Conservation (phyloP, 35 echinoderm and acorn worm genomes). For the Nesometra sesokonis region DNA sequence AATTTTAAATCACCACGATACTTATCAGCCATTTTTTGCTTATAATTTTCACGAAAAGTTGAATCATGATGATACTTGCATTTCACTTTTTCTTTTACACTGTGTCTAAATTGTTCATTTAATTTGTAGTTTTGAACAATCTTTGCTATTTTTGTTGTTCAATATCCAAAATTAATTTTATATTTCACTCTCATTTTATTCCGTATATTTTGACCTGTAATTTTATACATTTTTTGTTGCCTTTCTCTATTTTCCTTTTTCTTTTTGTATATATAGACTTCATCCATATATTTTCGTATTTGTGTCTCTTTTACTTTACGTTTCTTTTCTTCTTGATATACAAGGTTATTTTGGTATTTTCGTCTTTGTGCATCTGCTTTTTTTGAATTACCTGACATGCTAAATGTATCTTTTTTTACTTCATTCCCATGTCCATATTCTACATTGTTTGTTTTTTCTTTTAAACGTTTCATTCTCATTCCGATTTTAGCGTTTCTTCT, state of each 20-base stretch:
- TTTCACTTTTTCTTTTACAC: no score
- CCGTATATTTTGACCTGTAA: background rate
- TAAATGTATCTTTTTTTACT: no score
- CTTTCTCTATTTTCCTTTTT: background rate
- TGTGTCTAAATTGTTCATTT: background rate
- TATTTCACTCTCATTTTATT: background rate
- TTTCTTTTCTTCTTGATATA: conserved; percentile 2
- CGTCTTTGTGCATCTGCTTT: background rate
- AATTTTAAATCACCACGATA: no score
- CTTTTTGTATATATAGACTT: background rate
- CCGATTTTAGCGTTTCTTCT: background rate
- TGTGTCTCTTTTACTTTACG: background rate
- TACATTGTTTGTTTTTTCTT: background rate
- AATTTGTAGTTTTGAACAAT: background rate
- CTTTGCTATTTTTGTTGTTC: background rate
- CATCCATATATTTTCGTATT: background rate
- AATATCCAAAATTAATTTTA: background rate
- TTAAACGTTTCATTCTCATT: background rate
- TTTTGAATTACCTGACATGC: background rate
- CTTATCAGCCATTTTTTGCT: no score
- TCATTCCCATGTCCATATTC: no score
- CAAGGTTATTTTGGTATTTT: background rate
- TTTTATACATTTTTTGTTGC: background rate
- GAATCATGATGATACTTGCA: no score
- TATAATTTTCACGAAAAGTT: no score